Percentiles rank a stretch among this genome's conserved stretches.
These are phyloP conservation scores for Promerops cafer DNA, from an alignment of 2,113 vertebrate species.

Conservation along the genomic window DNA sequence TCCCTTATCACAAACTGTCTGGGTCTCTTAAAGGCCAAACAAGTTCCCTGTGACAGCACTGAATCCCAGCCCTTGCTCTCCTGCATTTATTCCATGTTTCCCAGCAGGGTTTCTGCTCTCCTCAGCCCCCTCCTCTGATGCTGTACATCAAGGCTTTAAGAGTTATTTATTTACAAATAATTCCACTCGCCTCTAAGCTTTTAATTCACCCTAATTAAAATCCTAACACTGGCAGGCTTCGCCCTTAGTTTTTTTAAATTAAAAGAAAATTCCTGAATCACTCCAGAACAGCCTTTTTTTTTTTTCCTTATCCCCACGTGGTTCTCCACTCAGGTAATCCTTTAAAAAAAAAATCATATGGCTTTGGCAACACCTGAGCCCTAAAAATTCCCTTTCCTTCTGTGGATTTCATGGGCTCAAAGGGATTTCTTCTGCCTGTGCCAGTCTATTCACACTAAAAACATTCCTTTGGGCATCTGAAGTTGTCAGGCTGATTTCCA, in stretches of 20 bases:
- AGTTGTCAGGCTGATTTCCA: neutral
- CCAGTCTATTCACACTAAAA: neutral
- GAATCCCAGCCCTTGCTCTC: neutral
- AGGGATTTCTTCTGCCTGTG: neutral
- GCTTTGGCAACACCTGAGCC: neutral
- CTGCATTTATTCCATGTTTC: neutral
- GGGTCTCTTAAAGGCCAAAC: neutral
- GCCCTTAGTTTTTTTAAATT: neutral
- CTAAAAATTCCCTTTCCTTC: neutral
- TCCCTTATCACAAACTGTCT: neutral
- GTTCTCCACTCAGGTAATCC: neutral
- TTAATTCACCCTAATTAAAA: neutral
- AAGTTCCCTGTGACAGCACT: neutral
- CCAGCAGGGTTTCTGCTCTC: neutral
- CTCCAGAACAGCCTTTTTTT: neutral
- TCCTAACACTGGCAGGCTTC: neutral
- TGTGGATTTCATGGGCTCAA: neutral
- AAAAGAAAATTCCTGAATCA: too few relatives aligned
- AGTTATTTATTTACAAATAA: neutral
- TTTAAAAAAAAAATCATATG: rapidly evolving
- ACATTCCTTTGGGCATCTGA: neutral
- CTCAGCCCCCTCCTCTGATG: neutral
- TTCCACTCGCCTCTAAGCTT: neutral
- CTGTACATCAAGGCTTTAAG: neutral
- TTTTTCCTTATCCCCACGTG: neutral